Base-by-base conservation (phyloP, 2,888 invertebrate species). In the Dicyrtomina minuta region DNA sequence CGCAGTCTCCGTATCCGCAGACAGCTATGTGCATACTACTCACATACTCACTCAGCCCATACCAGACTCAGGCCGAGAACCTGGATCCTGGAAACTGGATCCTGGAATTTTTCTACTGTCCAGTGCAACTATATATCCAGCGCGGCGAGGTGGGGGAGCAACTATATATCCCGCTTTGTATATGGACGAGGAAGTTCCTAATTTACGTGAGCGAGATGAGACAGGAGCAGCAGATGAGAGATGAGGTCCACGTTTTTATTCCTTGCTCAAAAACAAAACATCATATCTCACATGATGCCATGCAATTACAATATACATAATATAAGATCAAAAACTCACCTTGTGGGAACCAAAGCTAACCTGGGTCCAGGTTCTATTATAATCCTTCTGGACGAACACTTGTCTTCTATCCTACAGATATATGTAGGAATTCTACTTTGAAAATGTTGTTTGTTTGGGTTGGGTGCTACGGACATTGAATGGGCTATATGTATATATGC, bases 341-440 rank as follows among this genome's bases (percentile, higher is more conserved):
- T 65, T 65, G 64, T 65, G 64, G 64, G 64, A 65, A 65, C 64
- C 56, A 56, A 56, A 56, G 26, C n/a, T n/a, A n/a, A n/a, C 2
- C 44, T n/a, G n/a, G n/a, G n/a, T n/a, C n/a, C n/a, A n/a, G n/a
- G n/a, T n/a, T n/a, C n/a, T n/a, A n/a, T n/a, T n/a, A n/a, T n/a
- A n/a, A n/a, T n/a, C n/a, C 5, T 15, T n/a, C 51, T 53, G 51
- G 51, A 53, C 51, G n/a, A 53, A 53, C 51, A 53, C 51, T 53
- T 53, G 51, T 53, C 22, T n/a, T 24, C 20, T 24, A 20, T 12
- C 24, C 17, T 41, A 41, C 43, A 12, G 43, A 41, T 41, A 41
- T 13, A 46, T 5, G 13, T 5, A 46, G 46, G 17, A 17, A 17
- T 46, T 15, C 17, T 46, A 17, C 5, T 46, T 17, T 17, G 15